These are phyloP conservation scores for Drosophila colorata DNA, from an alignment of 2,888 invertebrate species.

Conservation along the genomic window DNA sequence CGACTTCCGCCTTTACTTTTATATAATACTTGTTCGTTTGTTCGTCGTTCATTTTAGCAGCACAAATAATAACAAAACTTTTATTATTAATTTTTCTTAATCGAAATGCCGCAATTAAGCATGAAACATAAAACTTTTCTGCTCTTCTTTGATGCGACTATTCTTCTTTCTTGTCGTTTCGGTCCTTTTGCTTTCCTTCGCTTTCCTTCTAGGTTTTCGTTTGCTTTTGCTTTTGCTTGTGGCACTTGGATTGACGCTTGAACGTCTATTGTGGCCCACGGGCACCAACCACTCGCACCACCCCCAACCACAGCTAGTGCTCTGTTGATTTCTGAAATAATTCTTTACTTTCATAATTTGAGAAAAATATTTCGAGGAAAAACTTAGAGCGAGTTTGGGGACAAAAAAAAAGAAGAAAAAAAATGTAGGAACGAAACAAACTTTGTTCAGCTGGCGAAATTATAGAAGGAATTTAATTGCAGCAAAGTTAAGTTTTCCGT, in stretches of 20 bases:
- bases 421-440: conserved; percentile 30
- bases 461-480: conserved; percentile 60
- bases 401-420: conserved; percentile 12
- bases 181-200: conserved; percentile 16
- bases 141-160: conserved; percentile 35
- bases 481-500: conserved; percentile 38
- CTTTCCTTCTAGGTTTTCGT: conserved; percentile 19
- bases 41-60: conserved; percentile 30
- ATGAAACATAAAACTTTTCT: conserved; percentile 66
- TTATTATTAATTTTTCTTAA: conserved; percentile 79
- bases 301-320: conserved; percentile 1
- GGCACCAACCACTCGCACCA: conserved; percentile 6
- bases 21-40: conserved; percentile 29
- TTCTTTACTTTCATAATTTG: conserved; percentile 48
- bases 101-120: conserved; percentile 79
- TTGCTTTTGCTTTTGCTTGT: conserved; percentile 29
- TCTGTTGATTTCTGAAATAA: conserved; percentile 40
- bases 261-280: conserved; percentile 18
- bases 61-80: conserved; percentile 72
- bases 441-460: conserved; percentile 46
- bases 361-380: conserved; percentile 39
- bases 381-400: conserved; percentile 32
- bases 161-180: conserved; percentile 8
- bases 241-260: conserved; percentile 38
- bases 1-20: conserved; percentile 26